Evolutionary conservation across 1,140 invertebrate species (phyloP).

Genomic region (Pseudomyrmex cubaensis): DNA sequence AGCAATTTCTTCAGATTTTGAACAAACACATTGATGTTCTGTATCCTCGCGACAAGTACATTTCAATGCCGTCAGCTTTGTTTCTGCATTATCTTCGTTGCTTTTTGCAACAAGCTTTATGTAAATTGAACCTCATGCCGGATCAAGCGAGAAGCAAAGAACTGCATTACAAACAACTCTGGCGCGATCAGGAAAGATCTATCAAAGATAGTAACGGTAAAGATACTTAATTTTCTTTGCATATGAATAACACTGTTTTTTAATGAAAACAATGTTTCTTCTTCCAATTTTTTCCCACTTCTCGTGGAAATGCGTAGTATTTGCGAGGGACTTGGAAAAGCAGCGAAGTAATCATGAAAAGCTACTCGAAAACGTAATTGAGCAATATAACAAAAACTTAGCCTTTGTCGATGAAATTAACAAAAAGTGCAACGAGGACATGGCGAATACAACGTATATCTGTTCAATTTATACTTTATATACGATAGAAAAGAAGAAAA

Average conservation of each 20-base stretch:
- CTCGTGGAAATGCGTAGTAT: background rate
- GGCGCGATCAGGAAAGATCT: slow-evolving; percentile 14
- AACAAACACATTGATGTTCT: slow-evolving; percentile 6
- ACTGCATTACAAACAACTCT: slow-evolving; percentile 26
- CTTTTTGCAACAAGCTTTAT: slow-evolving; percentile 11
- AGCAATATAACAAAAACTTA: slow-evolving; percentile 13
- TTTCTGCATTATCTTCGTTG: slow-evolving; percentile 20
- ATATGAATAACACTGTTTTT: background rate
- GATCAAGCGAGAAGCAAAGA: slow-evolving; percentile 14
- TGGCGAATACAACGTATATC: slow-evolving; percentile 23
- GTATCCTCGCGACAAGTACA: background rate
- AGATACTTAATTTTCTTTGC: background rate
- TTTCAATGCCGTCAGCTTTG: slow-evolving; percentile 22
- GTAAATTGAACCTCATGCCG: background rate
- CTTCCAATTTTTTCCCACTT: background rate
- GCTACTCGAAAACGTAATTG: background rate
- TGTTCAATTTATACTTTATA: background rate
- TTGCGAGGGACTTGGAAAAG: background rate
- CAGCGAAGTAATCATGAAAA: slow-evolving; percentile 12
- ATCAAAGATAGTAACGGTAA: slow-evolving; percentile 22
- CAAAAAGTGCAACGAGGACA: slow-evolving; percentile 16
- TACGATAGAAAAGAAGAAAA: background rate
- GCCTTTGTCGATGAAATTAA: background rate
- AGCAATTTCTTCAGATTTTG: slow-evolving; percentile 21
- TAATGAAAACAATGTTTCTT: background rate